These are phyloP conservation scores for Geococcyx californianus DNA, from an alignment of 2,113 vertebrate genomes.

Conservation along the genomic window DNA sequence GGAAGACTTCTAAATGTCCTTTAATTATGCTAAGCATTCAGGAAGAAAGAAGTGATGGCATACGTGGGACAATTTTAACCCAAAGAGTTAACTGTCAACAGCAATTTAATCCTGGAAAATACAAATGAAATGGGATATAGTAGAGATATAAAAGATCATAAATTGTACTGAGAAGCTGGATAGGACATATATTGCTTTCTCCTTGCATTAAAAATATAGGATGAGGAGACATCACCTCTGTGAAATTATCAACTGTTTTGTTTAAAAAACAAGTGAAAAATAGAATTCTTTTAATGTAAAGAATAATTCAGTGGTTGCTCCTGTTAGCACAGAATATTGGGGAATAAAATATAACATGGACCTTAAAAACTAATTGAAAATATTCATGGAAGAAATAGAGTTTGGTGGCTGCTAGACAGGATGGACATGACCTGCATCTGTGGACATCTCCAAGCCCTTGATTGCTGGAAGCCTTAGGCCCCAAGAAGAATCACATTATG, in stretches of 20 bases:
- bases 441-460: background rate
- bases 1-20: background rate
- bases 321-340: background rate
- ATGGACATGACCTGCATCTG: background rate
- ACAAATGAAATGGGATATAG: background rate
- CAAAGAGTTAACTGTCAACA: background rate
- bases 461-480: background rate
- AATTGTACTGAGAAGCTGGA: background rate
- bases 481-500: rapidly evolving
- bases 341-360: background rate
- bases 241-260: background rate
- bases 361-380: background rate
- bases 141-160: background rate
- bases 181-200: background rate
- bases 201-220: background rate
- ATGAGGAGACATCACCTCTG: too few species aligned
- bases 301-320: background rate
- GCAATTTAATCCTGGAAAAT: background rate
- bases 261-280: background rate
- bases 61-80: background rate
- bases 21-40: background rate
- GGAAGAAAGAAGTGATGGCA: background rate
- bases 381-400: background rate
- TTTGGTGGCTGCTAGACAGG: background rate
- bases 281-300: background rate